A percentile compares a stretch with the other conserved stretches of the same genome.
phyloP scores from a whole-genome alignment of 2,113 vertebrate genomes.

The Lepus europaeus region DNA sequence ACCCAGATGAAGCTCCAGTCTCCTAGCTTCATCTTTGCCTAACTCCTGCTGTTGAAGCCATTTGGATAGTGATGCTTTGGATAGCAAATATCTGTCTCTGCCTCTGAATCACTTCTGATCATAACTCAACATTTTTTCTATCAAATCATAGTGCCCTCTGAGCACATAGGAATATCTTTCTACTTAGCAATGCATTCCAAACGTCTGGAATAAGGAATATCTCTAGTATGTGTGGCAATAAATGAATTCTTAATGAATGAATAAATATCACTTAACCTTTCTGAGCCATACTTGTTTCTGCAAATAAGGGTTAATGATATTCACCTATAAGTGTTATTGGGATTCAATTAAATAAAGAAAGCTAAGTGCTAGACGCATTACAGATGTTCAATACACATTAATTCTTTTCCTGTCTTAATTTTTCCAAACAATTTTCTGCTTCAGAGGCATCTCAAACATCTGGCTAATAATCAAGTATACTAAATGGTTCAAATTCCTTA shows the following conservation, averaged over 20 bases:
- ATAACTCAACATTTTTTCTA: neutral
- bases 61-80: no score
- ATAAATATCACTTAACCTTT: neutral
- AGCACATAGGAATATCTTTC: neutral
- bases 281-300: neutral
- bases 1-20: no score
- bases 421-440: slow-evolving; percentile 45
- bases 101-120: neutral
- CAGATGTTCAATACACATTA: slow-evolving; percentile 3
- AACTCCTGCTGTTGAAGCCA: no score
- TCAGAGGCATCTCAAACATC: neutral
- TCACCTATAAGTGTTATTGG: slow-evolving; percentile 24
- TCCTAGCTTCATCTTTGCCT: no score
- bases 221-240: neutral
- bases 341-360: slow-evolving; percentile 32
- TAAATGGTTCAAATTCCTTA: neutral
- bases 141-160: neutral
- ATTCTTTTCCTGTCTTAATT: slow-evolving; percentile 40
- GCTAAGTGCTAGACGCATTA: neutral
- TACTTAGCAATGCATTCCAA: neutral
- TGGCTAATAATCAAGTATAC: neutral
- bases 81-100: no score
- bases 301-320: neutral
- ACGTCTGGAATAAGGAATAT: neutral
- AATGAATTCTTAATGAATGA: slow-evolving; percentile 18